Percentiles rank a stretch among this genome's conserved stretches.
Evolutionary conservation across 2,888 invertebrate genomes (phyloP).

Genomic region (Tholera decimalis): DNA sequence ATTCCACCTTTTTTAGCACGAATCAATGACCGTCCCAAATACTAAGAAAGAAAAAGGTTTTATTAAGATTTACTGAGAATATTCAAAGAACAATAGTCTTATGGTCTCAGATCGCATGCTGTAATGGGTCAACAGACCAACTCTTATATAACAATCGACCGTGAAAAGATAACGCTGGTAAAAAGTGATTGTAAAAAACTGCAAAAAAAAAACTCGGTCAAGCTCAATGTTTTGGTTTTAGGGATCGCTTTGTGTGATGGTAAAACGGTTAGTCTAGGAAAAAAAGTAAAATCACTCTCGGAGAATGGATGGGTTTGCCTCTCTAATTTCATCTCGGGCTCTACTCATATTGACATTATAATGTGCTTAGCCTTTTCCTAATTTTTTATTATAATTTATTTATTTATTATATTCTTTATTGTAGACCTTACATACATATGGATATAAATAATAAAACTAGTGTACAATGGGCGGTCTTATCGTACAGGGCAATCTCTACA

Average conservation of each 20-base stretch:
- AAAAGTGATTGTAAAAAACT: constrained; percentile 67
- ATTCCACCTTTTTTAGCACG: background rate
- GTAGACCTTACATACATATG: no score
- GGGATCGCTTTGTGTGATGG: constrained; percentile 20
- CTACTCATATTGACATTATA: background rate
- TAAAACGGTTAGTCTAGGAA: no score
- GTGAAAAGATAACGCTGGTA: constrained; percentile 56
- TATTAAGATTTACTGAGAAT: constrained; percentile 45
- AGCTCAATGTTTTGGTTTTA: constrained; percentile 58
- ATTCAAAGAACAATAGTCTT: constrained; percentile 44
- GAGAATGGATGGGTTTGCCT: no score
- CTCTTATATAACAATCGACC: constrained; percentile 66
- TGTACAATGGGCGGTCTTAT: no score
- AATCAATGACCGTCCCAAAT: background rate
- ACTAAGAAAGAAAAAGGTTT: background rate
- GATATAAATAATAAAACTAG: no score
- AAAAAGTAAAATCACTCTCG: no score
- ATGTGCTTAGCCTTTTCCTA: no score
- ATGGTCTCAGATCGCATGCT: constrained; percentile 48
- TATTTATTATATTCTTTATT: no score
- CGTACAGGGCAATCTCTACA: no score
- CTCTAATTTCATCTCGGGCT: background rate
- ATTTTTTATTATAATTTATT: no score
- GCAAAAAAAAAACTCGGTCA: constrained; percentile 61
- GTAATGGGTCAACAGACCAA: constrained; percentile 49